A percentile compares a stretch with the other conserved stretches of the same genome.
These are phyloP conservation scores for Drosophila recens DNA, from an alignment of 2,888 invertebrate species.

Conservation along the genomic window DNA sequence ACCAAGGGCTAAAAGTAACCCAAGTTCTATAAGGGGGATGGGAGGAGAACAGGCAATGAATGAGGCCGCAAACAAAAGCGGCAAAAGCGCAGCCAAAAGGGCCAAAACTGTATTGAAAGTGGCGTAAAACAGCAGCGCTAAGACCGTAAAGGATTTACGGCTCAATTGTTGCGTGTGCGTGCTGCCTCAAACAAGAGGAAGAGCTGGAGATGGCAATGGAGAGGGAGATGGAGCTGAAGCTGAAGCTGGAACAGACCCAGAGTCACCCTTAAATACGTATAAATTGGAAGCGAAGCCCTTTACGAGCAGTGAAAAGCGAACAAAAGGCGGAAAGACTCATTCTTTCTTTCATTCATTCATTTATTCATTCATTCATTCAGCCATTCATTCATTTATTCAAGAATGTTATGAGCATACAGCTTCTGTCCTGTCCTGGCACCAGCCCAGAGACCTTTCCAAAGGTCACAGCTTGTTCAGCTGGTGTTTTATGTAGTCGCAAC, in stretches of 20 bases:
- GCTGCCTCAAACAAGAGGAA: slow-evolving; percentile 42
- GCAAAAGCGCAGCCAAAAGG: slow-evolving; percentile 62
- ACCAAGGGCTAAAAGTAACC: slow-evolving; percentile 13
- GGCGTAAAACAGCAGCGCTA: slow-evolving; percentile 71
- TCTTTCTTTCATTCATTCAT: slow-evolving; percentile 52
- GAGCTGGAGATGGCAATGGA: background rate
- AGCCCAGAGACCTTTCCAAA: slow-evolving; percentile 20
- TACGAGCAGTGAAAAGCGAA: slow-evolving; percentile 55
- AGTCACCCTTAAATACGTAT: slow-evolving; percentile 61
- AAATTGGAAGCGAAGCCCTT: slow-evolving; percentile 64
- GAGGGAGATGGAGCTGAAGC: background rate
- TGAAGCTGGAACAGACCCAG: background rate
- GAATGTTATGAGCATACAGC: slow-evolving; percentile 57
- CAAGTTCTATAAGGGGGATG: background rate
- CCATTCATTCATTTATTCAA: slow-evolving; percentile 59
- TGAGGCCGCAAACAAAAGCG: slow-evolving; percentile 51
- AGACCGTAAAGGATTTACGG: slow-evolving; percentile 84
- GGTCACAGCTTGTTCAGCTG: slow-evolving; percentile 67
- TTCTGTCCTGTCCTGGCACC: slow-evolving; percentile 28
- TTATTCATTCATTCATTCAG: slow-evolving; percentile 55
- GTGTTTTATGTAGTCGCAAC: slow-evolving; percentile 74
- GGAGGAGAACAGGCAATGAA: slow-evolving; percentile 15
- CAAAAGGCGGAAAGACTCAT: slow-evolving; percentile 58
- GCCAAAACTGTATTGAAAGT: slow-evolving; percentile 55
- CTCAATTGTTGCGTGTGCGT: slow-evolving; percentile 82